These are phyloP conservation scores for human (Homo sapiens) DNA, from an alignment of 2,113 vertebrate genomes.

Conservation along the genomic window DNA sequence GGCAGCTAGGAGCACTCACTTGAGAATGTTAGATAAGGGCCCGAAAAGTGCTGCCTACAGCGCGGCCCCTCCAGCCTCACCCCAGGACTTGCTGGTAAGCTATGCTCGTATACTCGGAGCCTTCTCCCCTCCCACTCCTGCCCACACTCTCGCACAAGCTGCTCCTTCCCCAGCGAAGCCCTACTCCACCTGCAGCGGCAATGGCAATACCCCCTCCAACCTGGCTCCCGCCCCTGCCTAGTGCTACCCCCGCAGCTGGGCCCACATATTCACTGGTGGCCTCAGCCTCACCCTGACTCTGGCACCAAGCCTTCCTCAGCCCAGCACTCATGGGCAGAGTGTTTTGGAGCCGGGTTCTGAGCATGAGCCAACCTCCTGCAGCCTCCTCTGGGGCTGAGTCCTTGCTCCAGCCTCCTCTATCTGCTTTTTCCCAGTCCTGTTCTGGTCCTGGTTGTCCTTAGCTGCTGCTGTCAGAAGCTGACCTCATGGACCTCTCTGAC, in stretches of 20 bases:
- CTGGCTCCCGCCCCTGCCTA: not conserved
- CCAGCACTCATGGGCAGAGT: not conserved
- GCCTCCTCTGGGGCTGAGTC: not conserved
- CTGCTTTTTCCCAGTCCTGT: not conserved
- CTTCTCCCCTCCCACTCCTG: not conserved
- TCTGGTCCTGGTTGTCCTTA: not conserved
- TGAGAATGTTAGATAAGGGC: not conserved
- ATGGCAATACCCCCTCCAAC: not conserved
- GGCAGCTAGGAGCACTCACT: not conserved
- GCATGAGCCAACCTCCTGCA: not conserved
- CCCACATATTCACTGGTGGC: not conserved
- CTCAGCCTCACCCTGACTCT: not conserved
- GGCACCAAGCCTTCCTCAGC: not conserved
- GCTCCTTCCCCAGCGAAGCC: not conserved
- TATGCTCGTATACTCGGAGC: not conserved
- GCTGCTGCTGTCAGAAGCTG: not conserved
- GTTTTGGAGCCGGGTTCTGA: not conserved
- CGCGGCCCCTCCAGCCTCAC: not conserved
- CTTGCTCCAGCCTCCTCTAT: not conserved
- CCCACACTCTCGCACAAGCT: not conserved
- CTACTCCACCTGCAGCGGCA: not conserved
- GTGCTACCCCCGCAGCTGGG: not conserved
- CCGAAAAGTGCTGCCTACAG: not conserved
- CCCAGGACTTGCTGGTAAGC: fast-evolving
- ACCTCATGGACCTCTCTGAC: not conserved